phyloP scores from a whole-genome alignment of 2,888 invertebrate species.

The Galerucella calmariensis region DNA sequence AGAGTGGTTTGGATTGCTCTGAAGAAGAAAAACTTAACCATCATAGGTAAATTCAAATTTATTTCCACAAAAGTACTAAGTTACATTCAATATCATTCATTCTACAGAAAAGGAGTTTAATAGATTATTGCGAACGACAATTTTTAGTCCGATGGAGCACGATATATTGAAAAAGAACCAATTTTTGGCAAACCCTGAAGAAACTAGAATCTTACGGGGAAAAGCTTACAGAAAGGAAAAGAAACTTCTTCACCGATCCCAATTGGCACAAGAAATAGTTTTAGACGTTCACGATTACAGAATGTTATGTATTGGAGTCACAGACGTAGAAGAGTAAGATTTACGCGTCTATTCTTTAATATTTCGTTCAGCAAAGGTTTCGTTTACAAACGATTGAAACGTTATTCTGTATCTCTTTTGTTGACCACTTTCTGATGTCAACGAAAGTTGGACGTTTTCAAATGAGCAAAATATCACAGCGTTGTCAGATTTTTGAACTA shows the following conservation, averaged over 20 bases:
- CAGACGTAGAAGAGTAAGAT: slow-evolving; percentile 57
- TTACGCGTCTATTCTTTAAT: slow-evolving; percentile 32
- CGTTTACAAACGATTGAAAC: too few species aligned
- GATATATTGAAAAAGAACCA: slow-evolving; percentile 60
- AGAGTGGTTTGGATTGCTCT: slow-evolving; percentile 75
- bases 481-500: too few species aligned
- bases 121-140: slow-evolving; percentile 71
- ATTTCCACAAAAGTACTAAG: slow-evolving; percentile 3
- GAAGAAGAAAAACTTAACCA: slow-evolving; percentile 69
- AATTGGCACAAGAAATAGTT: slow-evolving; percentile 71
- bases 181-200: slow-evolving; percentile 61
- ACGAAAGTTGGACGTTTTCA: too few species aligned
- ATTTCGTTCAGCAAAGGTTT: too few species aligned
- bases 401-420: too few species aligned
- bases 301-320: slow-evolving; percentile 68
- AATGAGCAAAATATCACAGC: too few species aligned
- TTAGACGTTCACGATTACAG: slow-evolving; percentile 71
- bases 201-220: slow-evolving; percentile 69
- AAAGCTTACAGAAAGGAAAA: slow-evolving; percentile 67
- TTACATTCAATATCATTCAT: neutral
- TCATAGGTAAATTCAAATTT: slow-evolving; percentile 67
- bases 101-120: slow-evolving; percentile 71
- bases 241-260: slow-evolving; percentile 71
- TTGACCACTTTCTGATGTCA: too few species aligned
- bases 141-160: slow-evolving; percentile 71